Conservation (phyloP, 1,140 invertebrate species). For the Onthophagus taurus region DNA sequence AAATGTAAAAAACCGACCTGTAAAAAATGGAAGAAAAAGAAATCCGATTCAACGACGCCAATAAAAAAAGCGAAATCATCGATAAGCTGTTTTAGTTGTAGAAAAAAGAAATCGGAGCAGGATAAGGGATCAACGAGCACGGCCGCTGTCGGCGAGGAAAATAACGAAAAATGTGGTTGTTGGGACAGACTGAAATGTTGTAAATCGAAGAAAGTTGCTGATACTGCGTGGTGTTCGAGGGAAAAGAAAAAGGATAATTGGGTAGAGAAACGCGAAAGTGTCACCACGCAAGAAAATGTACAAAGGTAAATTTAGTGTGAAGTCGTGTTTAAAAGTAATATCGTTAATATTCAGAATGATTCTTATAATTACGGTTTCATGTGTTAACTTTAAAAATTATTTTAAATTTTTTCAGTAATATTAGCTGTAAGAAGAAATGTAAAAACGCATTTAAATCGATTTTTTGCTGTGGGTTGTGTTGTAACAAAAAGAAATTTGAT, state of each 20-base stretch:
- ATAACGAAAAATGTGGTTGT: constrained; percentile 17
- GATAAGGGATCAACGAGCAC: constrained; percentile 3
- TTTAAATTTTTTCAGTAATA: constrained; percentile 1
- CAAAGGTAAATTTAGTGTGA: constrained; percentile 1
- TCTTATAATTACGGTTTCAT: not conserved
- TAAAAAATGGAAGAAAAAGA: constrained; percentile 18
- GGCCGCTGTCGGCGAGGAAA: constrained; percentile 6
- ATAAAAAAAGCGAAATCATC: constrained; percentile 11
- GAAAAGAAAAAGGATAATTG: constrained; percentile 32
- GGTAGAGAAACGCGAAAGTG: constrained; percentile 27
- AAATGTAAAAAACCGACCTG: constrained; percentile 9
- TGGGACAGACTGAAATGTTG: constrained; percentile 29
- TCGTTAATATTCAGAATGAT: no score
- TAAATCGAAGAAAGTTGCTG: constrained; percentile 30
- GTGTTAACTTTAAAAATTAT: not conserved
- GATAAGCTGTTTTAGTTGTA: constrained; percentile 26
- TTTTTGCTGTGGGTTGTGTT: constrained; percentile 29
- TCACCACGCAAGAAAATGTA: constrained; percentile 5
- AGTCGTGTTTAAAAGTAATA: not conserved
- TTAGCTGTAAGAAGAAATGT: constrained; percentile 21
- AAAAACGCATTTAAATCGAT: constrained; percentile 25
- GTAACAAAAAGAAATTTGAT: constrained; percentile 33
- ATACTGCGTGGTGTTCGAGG: constrained; percentile 26
- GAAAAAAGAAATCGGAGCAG: constrained; percentile 20
- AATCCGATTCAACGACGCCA: not conserved